Evolutionary conservation across 2,113 vertebrate species (phyloP), one percentile per base, ranked within the genome.

Genomic region (Toxotes jaculatrix): DNA sequence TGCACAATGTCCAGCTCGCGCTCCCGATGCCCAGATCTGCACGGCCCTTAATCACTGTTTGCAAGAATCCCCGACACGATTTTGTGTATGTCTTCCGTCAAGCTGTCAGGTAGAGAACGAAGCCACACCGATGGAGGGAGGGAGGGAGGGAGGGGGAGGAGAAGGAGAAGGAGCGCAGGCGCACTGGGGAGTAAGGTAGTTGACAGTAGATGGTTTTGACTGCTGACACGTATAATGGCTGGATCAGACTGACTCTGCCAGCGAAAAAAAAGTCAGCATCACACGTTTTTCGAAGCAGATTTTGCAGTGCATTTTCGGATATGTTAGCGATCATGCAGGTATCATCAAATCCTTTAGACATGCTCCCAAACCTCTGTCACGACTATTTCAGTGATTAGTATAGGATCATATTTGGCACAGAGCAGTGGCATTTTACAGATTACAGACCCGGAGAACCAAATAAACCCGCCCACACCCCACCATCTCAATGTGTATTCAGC

Each of bases 111-210:
- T 79, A 7, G 40, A 80, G 73, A 77, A 55, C 68, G 27, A 49
- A 78, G 69, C 10, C 55, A 55, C 82, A 55, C 36, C 12, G 47
- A 79, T 23, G 7, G 65, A 65, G 16, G 19, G 43, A 57, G n/a
- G n/a, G 27, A 34, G 40, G 7, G 65, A 65, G 16, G 19, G 43
- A 57, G n/a, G n/a, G 27, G n/a, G n/a, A n/a, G n/a, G n/a, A 4
- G 49, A 51, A 32, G 27, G 55, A 21, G 53, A 55, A n/a, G 32
- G 17, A 12, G 84, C 89, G 89, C 93, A 93, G 21, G 91, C 93
- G 91, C 91, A 90, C 72, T 87, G 61, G 4, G 40, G 16, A 66
- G 34, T 7, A 63, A 21, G 9, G 5, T 0, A 3, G 27, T 6
- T 59, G 62, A 61, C 66, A 56, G 74, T 59, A 23, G 19, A 32